Evolutionary conservation across 2,888 invertebrate genomes (phyloP), one percentile per base, ranked within the genome.

Genomic region (Archaeoteleia sp.): DNA sequence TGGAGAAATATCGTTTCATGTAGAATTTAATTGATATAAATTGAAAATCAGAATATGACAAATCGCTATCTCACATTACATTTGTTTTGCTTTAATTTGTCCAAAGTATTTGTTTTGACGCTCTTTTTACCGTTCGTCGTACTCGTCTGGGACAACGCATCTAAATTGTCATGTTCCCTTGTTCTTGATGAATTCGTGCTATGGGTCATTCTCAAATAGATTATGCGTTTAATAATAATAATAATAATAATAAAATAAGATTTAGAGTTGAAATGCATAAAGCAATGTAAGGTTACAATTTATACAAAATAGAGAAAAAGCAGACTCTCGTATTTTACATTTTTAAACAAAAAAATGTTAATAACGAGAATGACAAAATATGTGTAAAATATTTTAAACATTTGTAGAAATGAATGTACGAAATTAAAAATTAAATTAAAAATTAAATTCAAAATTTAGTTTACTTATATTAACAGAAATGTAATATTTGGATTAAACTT

Each of bases 171-270:
- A 7, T 35, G 7, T 13, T 20, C 3, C 25, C 35, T 14, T 25
- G 60, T 55, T 46, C 49, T 54, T 66, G 35, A 66, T 46, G 42
- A 54, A 42, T 17, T 29, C 58, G 42, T 10, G 43, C 58, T 43
- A 55, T 27, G 55, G 67, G 67, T 49, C 55, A 67, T 61, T 67
- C 67, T 67, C 67, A 61, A 67, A 67, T 60, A 54, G 66, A 60
- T 60, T 42, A 40, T 40, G 13, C 14, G 20, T 17, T 17, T 37
- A 9, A 32, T 37, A 5, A 37, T 35, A 1, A 14, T 35, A 1
- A 13, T 35, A 14, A 35, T 14, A n/a, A n/a, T n/a, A n/a, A n/a
- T n/a, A n/a, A n/a, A n/a, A n/a, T n/a, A n/a, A n/a, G n/a, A n/a
- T n/a, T n/a, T n/a, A n/a, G n/a, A n/a, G n/a, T n/a, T n/a, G n/a